phyloP scores from a whole-genome alignment of 2,113 vertebrate genomes.

The Octodon degus region DNA sequence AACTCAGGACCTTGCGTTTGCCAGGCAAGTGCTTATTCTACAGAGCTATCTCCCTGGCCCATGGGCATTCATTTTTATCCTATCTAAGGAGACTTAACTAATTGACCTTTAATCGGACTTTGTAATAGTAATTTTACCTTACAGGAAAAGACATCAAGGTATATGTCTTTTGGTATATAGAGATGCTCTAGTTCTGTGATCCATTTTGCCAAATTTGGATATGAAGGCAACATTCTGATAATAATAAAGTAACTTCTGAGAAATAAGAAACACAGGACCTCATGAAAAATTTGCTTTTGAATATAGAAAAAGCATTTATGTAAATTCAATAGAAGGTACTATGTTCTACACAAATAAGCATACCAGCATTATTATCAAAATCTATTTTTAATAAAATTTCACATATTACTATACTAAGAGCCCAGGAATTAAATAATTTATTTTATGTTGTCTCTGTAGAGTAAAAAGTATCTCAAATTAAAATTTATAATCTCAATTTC shows the following conservation, averaged over 20 bases:
- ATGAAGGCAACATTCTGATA: conserved; percentile 48
- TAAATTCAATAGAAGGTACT: background rate
- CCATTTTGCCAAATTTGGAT: background rate
- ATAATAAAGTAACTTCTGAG: conserved; percentile 29
- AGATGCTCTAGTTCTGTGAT: background rate
- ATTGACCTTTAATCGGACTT: background rate
- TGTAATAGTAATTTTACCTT: background rate
- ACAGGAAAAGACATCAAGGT: background rate
- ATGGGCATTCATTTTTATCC: background rate
- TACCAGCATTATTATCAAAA: conserved; percentile 17
- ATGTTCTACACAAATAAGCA: conserved; percentile 43
- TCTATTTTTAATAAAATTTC: conserved; percentile 45
- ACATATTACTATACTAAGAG: conserved; percentile 3
- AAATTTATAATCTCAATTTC: conserved; percentile 70
- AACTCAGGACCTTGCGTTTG: too few relatives aligned
- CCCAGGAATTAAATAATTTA: conserved; percentile 60
- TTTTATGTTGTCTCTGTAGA: conserved; percentile 63
- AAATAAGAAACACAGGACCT: conserved; percentile 40
- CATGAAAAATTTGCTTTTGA: conserved; percentile 56
- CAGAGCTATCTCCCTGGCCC: too few relatives aligned
- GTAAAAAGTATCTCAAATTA: conserved; percentile 54
- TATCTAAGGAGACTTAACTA: background rate
- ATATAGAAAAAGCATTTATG: conserved; percentile 45
- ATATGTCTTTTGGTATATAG: background rate
- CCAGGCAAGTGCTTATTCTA: too few relatives aligned